Evolutionary conservation across 2,113 vertebrate genomes (phyloP).

Genomic region (Indicator indicator): DNA sequence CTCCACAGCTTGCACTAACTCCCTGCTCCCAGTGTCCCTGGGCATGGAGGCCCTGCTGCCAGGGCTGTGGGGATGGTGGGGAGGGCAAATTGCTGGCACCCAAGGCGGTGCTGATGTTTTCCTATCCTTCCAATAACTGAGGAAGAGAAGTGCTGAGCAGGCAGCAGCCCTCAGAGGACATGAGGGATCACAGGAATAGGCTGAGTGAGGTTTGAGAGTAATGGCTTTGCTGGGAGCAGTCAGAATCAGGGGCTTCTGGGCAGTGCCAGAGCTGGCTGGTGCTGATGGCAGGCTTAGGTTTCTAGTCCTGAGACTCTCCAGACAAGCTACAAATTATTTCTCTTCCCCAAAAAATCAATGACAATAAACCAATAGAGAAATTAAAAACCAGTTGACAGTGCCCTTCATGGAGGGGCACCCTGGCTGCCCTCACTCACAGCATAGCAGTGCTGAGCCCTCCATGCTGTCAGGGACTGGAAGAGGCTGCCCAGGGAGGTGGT

Average conservation of each 20-base stretch:
- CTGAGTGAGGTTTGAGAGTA: conserved; percentile 20
- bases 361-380: not conserved
- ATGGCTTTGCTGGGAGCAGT: conserved; percentile 42
- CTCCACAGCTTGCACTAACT: not conserved
- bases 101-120: not conserved
- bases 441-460: not conserved
- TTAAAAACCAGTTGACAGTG: not conserved
- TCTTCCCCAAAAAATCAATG: not conserved
- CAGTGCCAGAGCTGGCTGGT: not conserved
- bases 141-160: not conserved
- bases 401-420: not conserved
- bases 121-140: not conserved
- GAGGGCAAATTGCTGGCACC: not conserved
- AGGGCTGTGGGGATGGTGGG: not conserved
- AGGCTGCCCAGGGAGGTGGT: rapidly evolving
- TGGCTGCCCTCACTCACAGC: not conserved
- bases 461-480: not conserved
- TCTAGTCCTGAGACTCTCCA: not conserved
- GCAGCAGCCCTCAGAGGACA: not conserved
- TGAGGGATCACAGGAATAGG: conserved; percentile 20
- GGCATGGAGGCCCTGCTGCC: not conserved
- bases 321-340: not conserved
- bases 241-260: not conserved
- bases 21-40: not conserved
- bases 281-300: rapidly evolving